Conservation (phyloP, 1,140 invertebrate species). For the Melanaphis sacchari region DNA sequence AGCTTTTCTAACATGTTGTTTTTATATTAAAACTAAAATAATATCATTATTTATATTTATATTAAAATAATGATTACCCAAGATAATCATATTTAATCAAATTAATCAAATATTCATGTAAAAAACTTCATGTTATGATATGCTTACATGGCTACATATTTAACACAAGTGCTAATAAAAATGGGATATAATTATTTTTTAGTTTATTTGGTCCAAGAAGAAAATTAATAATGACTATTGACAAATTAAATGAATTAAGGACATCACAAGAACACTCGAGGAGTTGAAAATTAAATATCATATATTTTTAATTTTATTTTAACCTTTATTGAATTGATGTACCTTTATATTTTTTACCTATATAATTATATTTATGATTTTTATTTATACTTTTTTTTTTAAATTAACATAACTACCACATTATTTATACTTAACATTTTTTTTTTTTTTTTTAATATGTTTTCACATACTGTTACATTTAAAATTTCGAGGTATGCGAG, state of each 20-base stretch:
- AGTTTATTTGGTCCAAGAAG: conserved; percentile 52
- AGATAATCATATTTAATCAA: neutral
- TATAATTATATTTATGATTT: neutral
- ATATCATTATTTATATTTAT: neutral
- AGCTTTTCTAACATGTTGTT: neutral
- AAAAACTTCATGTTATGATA: neutral
- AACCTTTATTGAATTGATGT: conserved; percentile 10
- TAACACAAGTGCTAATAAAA: neutral
- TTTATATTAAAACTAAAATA: neutral
- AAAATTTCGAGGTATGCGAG: neutral
- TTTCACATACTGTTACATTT: neutral
- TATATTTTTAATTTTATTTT: neutral
- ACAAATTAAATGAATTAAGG: conserved; percentile 54
- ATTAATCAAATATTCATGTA: no score
- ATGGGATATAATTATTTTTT: neutral
- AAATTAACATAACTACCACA: neutral
- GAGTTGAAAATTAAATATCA: neutral
- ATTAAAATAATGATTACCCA: no score
- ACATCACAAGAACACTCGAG: conserved; percentile 31
- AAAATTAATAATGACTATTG: conserved; percentile 56
- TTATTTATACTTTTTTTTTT: neutral
- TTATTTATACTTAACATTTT: neutral
- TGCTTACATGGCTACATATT: neutral
- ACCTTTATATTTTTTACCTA: neutral
- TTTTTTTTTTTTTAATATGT: neutral